phyloP scores from a whole-genome alignment of 2,113 vertebrate species.

The Silurus meridionalis region DNA sequence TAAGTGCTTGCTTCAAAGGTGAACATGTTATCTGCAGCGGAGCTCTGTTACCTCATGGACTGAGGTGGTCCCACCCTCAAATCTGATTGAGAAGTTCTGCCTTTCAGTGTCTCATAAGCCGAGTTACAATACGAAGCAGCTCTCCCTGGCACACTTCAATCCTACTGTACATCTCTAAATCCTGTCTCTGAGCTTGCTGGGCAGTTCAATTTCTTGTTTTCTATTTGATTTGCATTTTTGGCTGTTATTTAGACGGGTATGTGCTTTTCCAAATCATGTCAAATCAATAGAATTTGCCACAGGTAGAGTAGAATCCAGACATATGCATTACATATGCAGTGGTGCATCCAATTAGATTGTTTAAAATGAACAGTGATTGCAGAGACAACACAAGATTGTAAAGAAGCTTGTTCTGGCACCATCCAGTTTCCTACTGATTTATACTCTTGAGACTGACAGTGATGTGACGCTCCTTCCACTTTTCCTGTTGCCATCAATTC shows the following conservation, averaged over 20 bases:
- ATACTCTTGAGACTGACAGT: conserved; percentile 41
- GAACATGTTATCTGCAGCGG: conserved; percentile 67
- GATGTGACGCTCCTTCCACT: conserved; percentile 40
- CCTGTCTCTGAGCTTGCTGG: too few species aligned
- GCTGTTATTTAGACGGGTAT: too few species aligned
- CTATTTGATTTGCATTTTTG: too few species aligned
- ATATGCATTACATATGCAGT: neutral
- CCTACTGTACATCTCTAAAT: neutral
- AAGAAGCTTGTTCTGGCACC: neutral
- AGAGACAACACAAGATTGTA: neutral
- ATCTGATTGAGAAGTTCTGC: conserved; percentile 32
- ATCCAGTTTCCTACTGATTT: conserved; percentile 26
- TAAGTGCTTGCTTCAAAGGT: conserved; percentile 77
- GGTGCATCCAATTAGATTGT: neutral
- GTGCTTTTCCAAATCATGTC: too few species aligned
- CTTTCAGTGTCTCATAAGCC: conserved; percentile 5
- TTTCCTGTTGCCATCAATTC: conserved; percentile 64
- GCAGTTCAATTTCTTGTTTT: neutral
- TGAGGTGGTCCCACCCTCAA: conserved; percentile 44
- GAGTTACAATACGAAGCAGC: neutral
- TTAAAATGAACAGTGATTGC: neutral
- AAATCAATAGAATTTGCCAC: too few species aligned
- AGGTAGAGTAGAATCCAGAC: too few species aligned
- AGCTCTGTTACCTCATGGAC: conserved; percentile 60
- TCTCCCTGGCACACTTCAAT: neutral